These are phyloP conservation scores for Elachura formosa DNA, from an alignment of 2,113 vertebrate species.

Conservation along the genomic window DNA sequence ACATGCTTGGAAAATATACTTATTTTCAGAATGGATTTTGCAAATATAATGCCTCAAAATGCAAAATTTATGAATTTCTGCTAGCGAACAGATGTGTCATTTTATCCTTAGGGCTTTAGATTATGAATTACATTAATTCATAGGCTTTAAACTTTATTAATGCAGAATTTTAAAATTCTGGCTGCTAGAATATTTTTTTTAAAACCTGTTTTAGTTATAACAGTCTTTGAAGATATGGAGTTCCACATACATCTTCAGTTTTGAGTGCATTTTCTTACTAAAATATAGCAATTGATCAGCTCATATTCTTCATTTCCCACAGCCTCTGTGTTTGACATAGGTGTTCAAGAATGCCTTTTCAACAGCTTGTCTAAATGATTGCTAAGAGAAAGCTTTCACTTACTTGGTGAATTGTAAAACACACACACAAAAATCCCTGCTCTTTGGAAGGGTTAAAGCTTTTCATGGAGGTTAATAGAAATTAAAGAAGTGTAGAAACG, in stretches of 20 bases:
- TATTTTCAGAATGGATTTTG: not conserved
- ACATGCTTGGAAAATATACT: not conserved
- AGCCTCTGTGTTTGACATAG: not conserved
- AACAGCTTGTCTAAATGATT: constrained; percentile 35
- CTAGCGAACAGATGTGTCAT: not conserved
- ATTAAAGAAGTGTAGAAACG: constrained; percentile 43
- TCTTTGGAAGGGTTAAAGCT: constrained; percentile 18
- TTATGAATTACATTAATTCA: not conserved
- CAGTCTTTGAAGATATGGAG: not conserved
- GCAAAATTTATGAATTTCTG: not conserved
- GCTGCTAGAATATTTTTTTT: not conserved
- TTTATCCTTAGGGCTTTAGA: not conserved
- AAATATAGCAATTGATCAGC: not conserved
- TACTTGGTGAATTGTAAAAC: constrained; percentile 12
- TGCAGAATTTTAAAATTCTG: not conserved
- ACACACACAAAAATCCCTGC: not conserved
- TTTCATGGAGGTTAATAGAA: constrained; percentile 44
- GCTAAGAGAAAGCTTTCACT: constrained; percentile 21
- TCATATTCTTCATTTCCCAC: not conserved
- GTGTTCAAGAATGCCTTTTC: constrained; percentile 14
- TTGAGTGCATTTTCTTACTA: not conserved
- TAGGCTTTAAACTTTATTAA: not conserved
- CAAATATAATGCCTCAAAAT: not conserved
- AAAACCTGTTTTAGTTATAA: not conserved
- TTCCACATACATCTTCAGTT: not conserved